phyloP scores from a whole-genome alignment of 2,797 vertebrate genomes.

The Sardinella longiceps region DNA sequence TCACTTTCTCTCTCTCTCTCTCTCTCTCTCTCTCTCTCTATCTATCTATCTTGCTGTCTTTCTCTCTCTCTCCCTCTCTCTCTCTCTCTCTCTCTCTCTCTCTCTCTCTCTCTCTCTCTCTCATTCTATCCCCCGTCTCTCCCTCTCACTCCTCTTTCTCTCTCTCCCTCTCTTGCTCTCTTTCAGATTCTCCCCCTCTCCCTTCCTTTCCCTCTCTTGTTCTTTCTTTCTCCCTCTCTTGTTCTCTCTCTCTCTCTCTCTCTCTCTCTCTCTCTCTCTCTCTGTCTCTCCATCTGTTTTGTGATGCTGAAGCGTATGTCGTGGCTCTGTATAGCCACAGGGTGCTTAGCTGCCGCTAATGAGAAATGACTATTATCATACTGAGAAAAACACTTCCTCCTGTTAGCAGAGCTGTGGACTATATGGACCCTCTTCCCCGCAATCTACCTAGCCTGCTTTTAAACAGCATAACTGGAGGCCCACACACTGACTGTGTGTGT shows the following conservation, averaged over 20 bases:
- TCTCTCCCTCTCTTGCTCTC: neutral
- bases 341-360: neutral
- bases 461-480: neutral
- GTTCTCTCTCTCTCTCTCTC: neutral
- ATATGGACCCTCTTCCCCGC: neutral
- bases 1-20: neutral
- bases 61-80: neutral
- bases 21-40: neutral
- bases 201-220: neutral
- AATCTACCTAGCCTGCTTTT: neutral
- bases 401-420: neutral
- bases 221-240: neutral
- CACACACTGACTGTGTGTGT: neutral
- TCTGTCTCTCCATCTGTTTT: neutral
- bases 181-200: neutral
- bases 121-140: neutral
- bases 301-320: neutral
- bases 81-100: neutral
- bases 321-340: neutral
- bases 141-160: neutral
- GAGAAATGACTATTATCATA: neutral
- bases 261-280: slow-evolving; percentile 1
- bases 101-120: neutral
- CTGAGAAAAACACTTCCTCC: neutral
- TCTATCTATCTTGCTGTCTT: neutral